These are phyloP conservation scores for Neodiprion virginianus DNA, from an alignment of 1,140 invertebrate genomes.

Conservation along the genomic window DNA sequence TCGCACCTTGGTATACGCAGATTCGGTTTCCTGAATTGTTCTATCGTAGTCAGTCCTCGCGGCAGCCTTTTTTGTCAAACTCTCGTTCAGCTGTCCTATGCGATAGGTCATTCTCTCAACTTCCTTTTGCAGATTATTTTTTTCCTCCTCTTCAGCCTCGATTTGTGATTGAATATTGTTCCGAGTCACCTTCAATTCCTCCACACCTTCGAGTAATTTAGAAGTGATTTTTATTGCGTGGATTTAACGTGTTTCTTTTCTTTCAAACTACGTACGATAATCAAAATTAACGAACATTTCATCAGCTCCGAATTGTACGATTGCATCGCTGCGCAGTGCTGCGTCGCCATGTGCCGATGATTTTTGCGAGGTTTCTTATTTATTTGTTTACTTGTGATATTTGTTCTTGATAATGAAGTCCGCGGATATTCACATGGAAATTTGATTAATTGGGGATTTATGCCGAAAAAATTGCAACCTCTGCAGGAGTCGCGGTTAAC, in stretches of 20 bases:
- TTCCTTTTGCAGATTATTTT: constrained; percentile 61
- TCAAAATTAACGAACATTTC: constrained; percentile 32
- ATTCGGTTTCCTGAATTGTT: constrained; percentile 66
- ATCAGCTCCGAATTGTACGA: constrained; percentile 37
- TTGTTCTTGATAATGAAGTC: not conserved
- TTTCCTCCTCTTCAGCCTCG: constrained; percentile 63
- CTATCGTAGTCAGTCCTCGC: constrained; percentile 65
- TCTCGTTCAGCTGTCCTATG: constrained; percentile 64
- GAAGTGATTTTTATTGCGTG: not conserved
- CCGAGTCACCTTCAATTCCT: constrained; percentile 63
- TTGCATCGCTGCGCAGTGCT: constrained; percentile 33
- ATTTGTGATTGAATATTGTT: constrained; percentile 61
- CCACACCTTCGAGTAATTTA: constrained; percentile 53
- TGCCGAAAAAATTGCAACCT: too few species aligned
- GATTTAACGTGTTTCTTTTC: not conserved
- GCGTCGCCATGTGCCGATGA: constrained; percentile 6
- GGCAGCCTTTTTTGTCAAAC: constrained; percentile 62
- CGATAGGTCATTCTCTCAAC: constrained; percentile 60
- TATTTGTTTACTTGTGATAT: not conserved
- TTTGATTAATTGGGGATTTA: too few species aligned
- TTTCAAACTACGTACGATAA: not conserved
- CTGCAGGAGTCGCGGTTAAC: too few species aligned
- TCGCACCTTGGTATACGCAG: constrained; percentile 64
- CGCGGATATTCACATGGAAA: not conserved
- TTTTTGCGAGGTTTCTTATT: not conserved